Percentiles rank a stretch among this genome's conserved stretches.
Evolutionary conservation across 2,797 vertebrate species (phyloP).

Genomic region (Onychomys leucogaster): DNA sequence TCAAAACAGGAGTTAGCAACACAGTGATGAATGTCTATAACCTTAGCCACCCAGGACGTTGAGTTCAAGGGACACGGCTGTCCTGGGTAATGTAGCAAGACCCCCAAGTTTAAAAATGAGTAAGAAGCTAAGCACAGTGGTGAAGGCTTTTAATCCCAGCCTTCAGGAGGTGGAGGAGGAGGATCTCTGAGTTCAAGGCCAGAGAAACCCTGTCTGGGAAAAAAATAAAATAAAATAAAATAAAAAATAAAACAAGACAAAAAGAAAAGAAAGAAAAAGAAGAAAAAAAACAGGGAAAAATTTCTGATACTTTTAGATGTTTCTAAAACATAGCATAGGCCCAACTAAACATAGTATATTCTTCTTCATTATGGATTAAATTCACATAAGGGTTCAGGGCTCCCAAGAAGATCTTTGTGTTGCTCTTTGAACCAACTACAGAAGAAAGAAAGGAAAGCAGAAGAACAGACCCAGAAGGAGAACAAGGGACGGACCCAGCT

Average conservation of each 20-base stretch:
- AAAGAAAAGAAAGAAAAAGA: neutral
- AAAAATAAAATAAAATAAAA: neutral
- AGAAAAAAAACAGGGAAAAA: neutral
- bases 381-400: neutral
- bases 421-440: neutral
- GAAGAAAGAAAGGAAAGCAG: neutral
- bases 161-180: neutral
- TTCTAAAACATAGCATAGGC: constrained; percentile 11
- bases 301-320: constrained; percentile 8
- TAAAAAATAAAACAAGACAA: neutral
- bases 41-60: neutral
- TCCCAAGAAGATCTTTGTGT: neutral
- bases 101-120: neutral
- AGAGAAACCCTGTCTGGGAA: neutral
- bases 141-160: fast-evolving
- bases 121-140: neutral
- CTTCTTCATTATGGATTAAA: neutral
- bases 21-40: neutral
- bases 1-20: neutral
- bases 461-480: neutral
- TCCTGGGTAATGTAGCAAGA: neutral
- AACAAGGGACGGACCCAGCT: neutral
- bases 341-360: neutral
- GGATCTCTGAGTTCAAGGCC: neutral
- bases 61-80: neutral